Percentiles rank a stretch among this genome's conserved stretches.
Evolutionary conservation across 1,140 invertebrate species (phyloP).

Genomic region (Macrostomum lignano): DNA sequence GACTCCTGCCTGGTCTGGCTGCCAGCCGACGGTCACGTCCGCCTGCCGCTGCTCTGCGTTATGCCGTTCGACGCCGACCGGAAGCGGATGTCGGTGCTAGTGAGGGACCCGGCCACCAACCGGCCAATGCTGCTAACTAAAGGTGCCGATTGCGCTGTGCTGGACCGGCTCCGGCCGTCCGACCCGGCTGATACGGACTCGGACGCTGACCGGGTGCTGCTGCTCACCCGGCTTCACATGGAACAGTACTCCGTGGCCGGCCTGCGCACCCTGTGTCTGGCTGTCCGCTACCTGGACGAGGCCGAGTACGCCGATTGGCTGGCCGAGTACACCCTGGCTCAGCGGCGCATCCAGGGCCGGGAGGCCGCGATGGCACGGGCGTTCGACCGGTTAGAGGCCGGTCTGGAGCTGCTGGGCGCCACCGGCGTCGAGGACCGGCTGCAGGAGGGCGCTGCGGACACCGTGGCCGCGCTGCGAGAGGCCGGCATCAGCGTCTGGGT

Average conservation of each 20-base stretch:
- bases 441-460: conserved; percentile 82
- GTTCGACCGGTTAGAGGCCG: no score
- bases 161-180: no score
- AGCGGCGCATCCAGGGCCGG: no score
- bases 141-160: conserved; percentile 39
- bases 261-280: no score
- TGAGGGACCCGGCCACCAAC: conserved; percentile 34
- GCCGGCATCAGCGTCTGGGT: conserved; percentile 98
- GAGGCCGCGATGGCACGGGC: no score
- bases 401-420: conserved; percentile 49
- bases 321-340: no score
- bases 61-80: conserved; percentile 70
- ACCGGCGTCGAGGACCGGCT: conserved; percentile 97
- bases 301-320: no score
- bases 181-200: no score
- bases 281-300: no score
- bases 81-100: conserved; percentile 78
- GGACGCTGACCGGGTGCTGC: no score
- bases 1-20: conserved; percentile 36
- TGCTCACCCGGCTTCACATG: no score
- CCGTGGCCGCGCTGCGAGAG: conserved; percentile 65
- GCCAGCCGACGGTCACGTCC: conserved; percentile 23
- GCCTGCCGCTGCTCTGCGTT: conserved; percentile 41
- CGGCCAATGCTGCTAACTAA: conserved; percentile 57
- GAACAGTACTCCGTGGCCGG: no score